Percentiles rank a stretch among this genome's conserved stretches.
phyloP scores from a whole-genome alignment of 2,113 vertebrate species.

The Scytalopus superciliaris region DNA sequence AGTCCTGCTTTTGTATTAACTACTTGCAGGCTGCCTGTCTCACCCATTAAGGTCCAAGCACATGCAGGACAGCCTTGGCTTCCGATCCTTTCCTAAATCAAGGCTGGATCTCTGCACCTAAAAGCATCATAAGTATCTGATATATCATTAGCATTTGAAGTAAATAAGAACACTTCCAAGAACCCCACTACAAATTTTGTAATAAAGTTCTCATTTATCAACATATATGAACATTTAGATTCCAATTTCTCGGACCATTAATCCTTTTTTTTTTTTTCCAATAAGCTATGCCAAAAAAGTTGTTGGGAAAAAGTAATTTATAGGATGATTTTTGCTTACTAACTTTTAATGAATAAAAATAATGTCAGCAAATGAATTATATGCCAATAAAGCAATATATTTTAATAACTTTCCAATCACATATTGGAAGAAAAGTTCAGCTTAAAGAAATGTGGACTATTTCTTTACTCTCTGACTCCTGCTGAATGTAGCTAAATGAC shows the following conservation, averaged over 20 bases:
- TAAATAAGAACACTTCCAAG: not conserved
- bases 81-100: not conserved
- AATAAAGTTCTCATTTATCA: slow-evolving; percentile 25
- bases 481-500: not conserved
- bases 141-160: not conserved
- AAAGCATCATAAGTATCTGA: not conserved
- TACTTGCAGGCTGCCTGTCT: not conserved
- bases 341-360: slow-evolving; percentile 25
- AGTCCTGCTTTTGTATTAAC: not conserved
- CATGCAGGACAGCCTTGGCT: not conserved
- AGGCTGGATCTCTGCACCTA: not conserved
- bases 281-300: slow-evolving; percentile 11
- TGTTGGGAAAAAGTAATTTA: not conserved
- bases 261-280: not conserved
- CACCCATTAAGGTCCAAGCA: not conserved
- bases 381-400: slow-evolving; percentile 22
- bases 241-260: slow-evolving; percentile 43
- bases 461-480: not conserved
- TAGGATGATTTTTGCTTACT: slow-evolving; percentile 49
- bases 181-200: not conserved
- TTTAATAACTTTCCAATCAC: slow-evolving; percentile 22
- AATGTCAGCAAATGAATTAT: slow-evolving; percentile 31
- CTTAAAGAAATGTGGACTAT: slow-evolving; percentile 17
- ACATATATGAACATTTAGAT: slow-evolving; percentile 18
- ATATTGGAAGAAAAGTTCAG: slow-evolving; percentile 31